Percentiles rank a stretch among this genome's conserved stretches.
These are phyloP conservation scores for Frankliniella intonsa DNA, from an alignment of 2,888 invertebrate genomes.

Conservation along the genomic window DNA sequence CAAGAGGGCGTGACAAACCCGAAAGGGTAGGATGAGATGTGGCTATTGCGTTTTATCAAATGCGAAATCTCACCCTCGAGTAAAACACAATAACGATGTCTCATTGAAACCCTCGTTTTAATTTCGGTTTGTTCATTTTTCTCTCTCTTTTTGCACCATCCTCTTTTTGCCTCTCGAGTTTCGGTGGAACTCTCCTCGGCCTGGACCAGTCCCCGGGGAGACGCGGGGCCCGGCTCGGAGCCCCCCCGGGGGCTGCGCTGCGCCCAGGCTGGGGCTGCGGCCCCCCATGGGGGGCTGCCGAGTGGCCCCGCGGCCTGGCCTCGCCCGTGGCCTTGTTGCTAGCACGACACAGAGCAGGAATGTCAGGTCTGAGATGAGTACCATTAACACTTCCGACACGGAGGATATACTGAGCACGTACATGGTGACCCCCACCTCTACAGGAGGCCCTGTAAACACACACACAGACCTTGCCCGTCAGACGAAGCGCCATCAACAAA, in stretches of 20 bases:
- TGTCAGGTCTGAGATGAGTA: slow-evolving; percentile 41
- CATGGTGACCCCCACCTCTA: slow-evolving; percentile 56
- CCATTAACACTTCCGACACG: slow-evolving; percentile 59
- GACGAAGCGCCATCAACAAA: slow-evolving; percentile 10
- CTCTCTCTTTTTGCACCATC: too few relatives aligned
- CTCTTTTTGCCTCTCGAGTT: not conserved
- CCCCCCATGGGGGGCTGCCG: not conserved
- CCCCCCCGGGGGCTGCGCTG: not conserved
- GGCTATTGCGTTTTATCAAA: too few relatives aligned
- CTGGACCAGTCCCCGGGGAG: too few relatives aligned
- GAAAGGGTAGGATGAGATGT: not conserved
- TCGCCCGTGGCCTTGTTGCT: not conserved
- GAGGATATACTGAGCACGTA: slow-evolving; percentile 57
- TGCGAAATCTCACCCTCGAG: too few relatives aligned
- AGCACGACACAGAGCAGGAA: slow-evolving; percentile 20
- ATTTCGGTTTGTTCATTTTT: not conserved
- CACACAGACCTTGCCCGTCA: slow-evolving; percentile 30
- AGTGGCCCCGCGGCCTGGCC: not conserved
- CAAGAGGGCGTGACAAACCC: not conserved
- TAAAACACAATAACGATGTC: too few relatives aligned
- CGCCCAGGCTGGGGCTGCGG: not conserved
- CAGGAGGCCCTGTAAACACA: slow-evolving; percentile 50
- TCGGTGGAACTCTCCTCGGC: not conserved
- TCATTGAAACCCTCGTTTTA: too few relatives aligned
- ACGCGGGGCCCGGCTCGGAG: not conserved